Percentiles rank a stretch among this genome's conserved stretches.
Conservation (phyloP, 2,797 vertebrate species). For the Zenarchopterus dispar region DNA sequence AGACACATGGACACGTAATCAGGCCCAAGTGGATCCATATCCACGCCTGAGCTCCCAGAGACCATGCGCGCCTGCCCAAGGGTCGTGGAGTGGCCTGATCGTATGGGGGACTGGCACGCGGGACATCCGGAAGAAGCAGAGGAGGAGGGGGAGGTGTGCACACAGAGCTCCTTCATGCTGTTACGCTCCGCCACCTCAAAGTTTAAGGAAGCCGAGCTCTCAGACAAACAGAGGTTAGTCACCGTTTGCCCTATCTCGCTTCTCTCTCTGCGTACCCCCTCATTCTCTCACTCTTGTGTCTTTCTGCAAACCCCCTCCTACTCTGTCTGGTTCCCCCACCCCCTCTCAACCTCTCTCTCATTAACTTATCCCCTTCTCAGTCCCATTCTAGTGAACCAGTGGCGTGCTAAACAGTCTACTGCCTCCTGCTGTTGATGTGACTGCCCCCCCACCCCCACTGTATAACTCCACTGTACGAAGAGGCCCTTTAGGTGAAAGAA, state of each 20-base stretch:
- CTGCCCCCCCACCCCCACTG: conserved; percentile 19
- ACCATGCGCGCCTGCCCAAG: conserved; percentile 50
- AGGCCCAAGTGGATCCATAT: conserved; percentile 84
- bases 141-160: conserved; percentile 76
- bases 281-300: conserved; percentile 42
- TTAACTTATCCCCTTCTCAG: conserved; percentile 22
- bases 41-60: conserved; percentile 44
- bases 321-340: conserved; percentile 43
- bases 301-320: conserved; percentile 45
- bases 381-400: conserved; percentile 30
- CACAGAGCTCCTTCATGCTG: conserved; percentile 88
- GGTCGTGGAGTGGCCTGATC: conserved; percentile 61
- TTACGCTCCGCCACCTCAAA: conserved; percentile 59
- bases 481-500: conserved; percentile 1
- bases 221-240: conserved; percentile 59
- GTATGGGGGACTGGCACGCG: conserved; percentile 51
- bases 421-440: conserved; percentile 65
- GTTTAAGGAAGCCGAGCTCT: conserved; percentile 57
- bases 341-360: conserved; percentile 29
- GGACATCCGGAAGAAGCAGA: conserved; percentile 60
- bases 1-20: conserved; percentile 91
- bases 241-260: conserved; percentile 57
- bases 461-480: no score
- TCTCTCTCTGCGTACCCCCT: conserved; percentile 55
- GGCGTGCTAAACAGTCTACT: conserved; percentile 47